Conservation (phyloP, 2,113 vertebrate species). For the Ictidomys tridecemlineatus region DNA sequence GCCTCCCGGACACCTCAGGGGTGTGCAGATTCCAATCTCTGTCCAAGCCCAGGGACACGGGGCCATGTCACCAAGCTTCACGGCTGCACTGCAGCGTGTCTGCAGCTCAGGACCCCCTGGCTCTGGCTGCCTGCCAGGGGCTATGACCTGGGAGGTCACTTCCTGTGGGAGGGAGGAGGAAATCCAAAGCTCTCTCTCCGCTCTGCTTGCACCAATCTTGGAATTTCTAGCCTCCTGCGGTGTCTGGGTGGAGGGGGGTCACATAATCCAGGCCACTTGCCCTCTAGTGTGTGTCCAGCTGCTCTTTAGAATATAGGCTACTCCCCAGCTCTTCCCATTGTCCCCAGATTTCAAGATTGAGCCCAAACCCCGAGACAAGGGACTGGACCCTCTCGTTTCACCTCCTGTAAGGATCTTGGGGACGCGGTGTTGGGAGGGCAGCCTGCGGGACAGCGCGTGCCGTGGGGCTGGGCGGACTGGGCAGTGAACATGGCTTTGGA, state of each 20-base stretch:
- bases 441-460: no score
- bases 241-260: background rate
- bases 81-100: no score
- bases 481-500: no score
- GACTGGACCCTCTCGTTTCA: background rate
- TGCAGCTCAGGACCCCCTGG: background rate
- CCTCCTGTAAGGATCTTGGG: background rate
- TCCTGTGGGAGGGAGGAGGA: background rate
- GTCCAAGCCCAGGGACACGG: background rate
- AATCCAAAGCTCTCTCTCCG: background rate
- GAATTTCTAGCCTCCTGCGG: background rate
- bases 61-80: background rate
- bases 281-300: background rate
- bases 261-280: background rate
- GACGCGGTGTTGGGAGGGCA: background rate
- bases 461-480: background rate
- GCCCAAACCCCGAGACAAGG: background rate
- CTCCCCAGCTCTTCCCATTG: background rate
- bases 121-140: background rate
- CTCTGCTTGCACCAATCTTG: background rate
- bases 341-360: background rate
- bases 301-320: background rate
- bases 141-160: background rate
- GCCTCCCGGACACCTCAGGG: background rate
- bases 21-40: background rate